Base-by-base conservation (phyloP, 2,888 invertebrate species). In the Salpingus planirostris region DNA sequence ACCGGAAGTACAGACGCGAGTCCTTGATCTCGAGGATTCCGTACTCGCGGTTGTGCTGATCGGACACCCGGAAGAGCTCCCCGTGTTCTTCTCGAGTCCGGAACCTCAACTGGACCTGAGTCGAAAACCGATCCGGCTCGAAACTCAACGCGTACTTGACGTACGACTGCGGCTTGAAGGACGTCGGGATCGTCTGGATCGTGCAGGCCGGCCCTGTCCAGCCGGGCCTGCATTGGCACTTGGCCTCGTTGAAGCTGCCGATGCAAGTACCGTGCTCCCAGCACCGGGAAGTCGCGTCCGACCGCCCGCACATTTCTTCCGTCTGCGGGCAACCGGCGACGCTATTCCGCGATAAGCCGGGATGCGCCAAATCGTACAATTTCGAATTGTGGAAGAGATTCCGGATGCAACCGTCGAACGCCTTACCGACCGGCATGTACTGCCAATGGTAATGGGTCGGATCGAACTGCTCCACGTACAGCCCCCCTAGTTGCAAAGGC, bases 111-210 rank as follows among this genome's bases (percentile, higher is more conserved):
- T 96, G 92, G 42, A 97, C 78, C 65, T 93, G 89, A 1, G 91
- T 93, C 30, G 86, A 85, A 56, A 89, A 93, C 48, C 87, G 74
- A 55, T 92, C 89, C 0, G 92, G 92, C 58, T 92, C 91, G 59
- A 92, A 93, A 50, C 90, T 90, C 15, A 96, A 68, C 2, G 92
- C 91, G 61, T 95, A 96, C 61, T 93, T 92, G n/a, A 96, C 91
- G 63, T 93, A 96, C 46, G 92, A 92, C 62, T 91, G 88, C 1
- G 85, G 81, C 57, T 89, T 83, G 64, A 96, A 93, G 39, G 92
- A 92, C 1, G 91, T 88, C 0, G 91, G 89, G 26, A 84, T 83
- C 0, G 91, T 92, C 29, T 83, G 79, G 24, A 83, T 75, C 51
- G 83, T 81, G 57, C 91, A 91, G 0, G 85, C 80, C 0, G 87